These are phyloP conservation scores for Timandra comae DNA, from an alignment of 2,888 invertebrate species.

Conservation along the genomic window DNA sequence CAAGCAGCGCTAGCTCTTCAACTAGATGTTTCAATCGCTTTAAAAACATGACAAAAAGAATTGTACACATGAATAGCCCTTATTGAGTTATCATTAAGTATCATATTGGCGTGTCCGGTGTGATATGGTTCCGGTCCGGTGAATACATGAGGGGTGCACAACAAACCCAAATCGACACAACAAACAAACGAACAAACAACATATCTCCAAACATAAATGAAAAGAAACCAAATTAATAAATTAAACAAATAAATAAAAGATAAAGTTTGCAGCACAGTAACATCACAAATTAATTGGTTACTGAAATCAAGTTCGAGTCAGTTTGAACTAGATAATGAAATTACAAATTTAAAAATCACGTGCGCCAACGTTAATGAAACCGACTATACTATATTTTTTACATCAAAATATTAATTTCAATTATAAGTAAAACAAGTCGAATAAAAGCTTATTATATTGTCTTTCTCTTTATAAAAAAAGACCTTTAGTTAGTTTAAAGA, in stretches of 20 bases:
- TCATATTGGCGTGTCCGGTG: not conserved
- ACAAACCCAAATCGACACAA: conserved; percentile 54
- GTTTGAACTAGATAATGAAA: too few relatives aligned
- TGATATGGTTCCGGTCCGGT: conserved; percentile 2
- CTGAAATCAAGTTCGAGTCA: too few relatives aligned
- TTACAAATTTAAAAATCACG: too few relatives aligned
- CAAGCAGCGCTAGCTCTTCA: conserved; percentile 34
- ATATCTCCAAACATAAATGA: conserved; percentile 35
- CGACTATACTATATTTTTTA: too few relatives aligned
- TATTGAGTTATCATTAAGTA: too few relatives aligned
- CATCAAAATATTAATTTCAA: too few relatives aligned
- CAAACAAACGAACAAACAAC: conserved; percentile 39
- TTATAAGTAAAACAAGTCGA: too few relatives aligned
- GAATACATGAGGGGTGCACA: conserved; percentile 47
- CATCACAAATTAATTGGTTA: too few relatives aligned
- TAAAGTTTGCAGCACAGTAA: conserved; percentile 42
- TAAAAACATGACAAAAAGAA: not conserved
- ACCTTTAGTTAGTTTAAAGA: too few relatives aligned
- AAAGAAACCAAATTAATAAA: conserved; percentile 32
- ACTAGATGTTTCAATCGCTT: conserved; percentile 15
- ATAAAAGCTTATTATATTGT: too few relatives aligned
- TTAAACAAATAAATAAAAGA: conserved; percentile 27
- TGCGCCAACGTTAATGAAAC: too few relatives aligned
- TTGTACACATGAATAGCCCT: not conserved
- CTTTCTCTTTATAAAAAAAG: too few relatives aligned